Evolutionary conservation across 2,113 vertebrate genomes (phyloP).

Genomic region (Erythrocercus mccallii): DNA sequence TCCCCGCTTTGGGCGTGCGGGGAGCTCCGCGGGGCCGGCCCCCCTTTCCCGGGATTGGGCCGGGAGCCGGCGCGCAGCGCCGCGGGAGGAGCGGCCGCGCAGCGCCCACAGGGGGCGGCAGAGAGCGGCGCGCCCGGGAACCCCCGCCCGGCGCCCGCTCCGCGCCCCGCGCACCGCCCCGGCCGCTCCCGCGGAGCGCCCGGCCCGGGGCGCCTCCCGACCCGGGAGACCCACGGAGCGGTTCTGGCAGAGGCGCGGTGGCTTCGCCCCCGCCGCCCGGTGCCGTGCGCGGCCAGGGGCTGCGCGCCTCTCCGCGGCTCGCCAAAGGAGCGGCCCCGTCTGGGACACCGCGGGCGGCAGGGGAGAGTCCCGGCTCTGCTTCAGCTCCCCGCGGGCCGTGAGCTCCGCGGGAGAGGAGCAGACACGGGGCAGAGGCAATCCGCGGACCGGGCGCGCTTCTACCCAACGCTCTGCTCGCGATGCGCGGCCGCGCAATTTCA

Average conservation of each 20-base stretch:
- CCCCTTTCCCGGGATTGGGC: too few relatives aligned
- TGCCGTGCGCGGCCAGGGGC: not conserved
- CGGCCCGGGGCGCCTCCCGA: too few relatives aligned
- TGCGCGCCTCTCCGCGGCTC: not conserved
- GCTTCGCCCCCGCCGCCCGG: not conserved
- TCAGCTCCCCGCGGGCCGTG: not conserved
- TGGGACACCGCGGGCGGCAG: not conserved
- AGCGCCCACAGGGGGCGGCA: too few relatives aligned
- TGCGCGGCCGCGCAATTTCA: constrained; percentile 13
- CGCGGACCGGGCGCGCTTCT: not conserved
- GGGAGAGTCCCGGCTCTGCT: not conserved
- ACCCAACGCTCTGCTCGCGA: not conserved
- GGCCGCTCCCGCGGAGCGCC: not conserved
- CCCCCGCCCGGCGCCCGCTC: too few relatives aligned
- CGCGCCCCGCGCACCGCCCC: too few relatives aligned
- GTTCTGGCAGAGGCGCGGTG: not conserved
- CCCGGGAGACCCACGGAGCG: not conserved
- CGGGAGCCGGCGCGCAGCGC: too few relatives aligned
- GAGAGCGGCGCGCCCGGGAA: too few relatives aligned
- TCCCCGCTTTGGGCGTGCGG: not conserved
- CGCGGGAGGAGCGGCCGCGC: too few relatives aligned
- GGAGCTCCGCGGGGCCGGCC: too few relatives aligned
- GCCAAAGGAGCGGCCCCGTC: not conserved
- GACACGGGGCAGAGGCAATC: not conserved
- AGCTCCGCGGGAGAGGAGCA: not conserved